Evolutionary conservation across 2,113 vertebrate species (phyloP), one percentile per base, ranked within the genome.

Genomic region (Agelaius phoeniceus): DNA sequence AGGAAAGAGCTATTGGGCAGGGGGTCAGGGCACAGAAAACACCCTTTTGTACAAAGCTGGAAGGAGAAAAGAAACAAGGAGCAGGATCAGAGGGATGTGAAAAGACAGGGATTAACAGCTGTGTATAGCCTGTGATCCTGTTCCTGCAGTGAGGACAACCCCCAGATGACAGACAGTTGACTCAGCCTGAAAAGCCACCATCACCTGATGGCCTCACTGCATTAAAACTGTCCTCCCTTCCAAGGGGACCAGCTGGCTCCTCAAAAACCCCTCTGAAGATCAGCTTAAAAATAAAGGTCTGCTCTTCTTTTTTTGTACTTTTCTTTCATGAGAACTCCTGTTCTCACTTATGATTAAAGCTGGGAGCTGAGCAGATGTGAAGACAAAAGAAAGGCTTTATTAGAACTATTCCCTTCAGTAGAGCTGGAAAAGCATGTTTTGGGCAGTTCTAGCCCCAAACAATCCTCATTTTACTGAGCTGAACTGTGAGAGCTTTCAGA

Each of bases 361-460:
- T 83, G 58, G 51, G 84, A 93, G n/a, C 31, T 69, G 59, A 58
- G 71, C 54, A 95, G 89, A 67, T 51, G 51, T 68, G 0, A 15
- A 93, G 55, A 78, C 43, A 94, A 95, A 94, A 94, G 39, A 79
- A 88, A 93, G 43, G 15, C 10, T 10, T 55, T 55, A 19, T 74
- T 90, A 74, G 61, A 95, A 81, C 10, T 69, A 55, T 59, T 80
- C 13, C 77, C 65, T 11, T 26, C 19, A 35, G 41, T 5, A 69
- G 72, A 88, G 26, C n/a, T 84, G 57, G 24, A 80, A 71, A 84
- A 35, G 18, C 41, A 39, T 0, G 0, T 55, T 93, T 92, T 39
- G 21, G 46, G 27, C 52, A 58, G 37, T 51, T 89, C 28, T 80
- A 85, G 61, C 23, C 23, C 67, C 68, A 77, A 93, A 51, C 41